phyloP scores from a whole-genome alignment of 2,797 vertebrate species.

The Coendou prehensilis region DNA sequence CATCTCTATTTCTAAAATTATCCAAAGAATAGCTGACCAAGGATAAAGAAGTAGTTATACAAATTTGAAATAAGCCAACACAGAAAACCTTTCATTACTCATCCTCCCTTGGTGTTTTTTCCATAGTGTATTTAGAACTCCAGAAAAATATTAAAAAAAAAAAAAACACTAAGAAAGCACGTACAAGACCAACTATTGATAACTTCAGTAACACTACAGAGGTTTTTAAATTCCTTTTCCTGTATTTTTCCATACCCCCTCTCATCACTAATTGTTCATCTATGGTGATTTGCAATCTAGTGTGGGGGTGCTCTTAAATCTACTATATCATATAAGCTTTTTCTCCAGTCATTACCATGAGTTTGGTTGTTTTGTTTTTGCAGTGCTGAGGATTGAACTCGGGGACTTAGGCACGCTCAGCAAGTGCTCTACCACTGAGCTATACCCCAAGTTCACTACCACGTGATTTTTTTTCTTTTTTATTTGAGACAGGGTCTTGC shows the following conservation, averaged over 20 bases:
- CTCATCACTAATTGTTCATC: background rate
- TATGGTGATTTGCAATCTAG: slow-evolving; percentile 23
- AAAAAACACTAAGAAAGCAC: slow-evolving; percentile 37
- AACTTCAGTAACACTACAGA: slow-evolving; percentile 31
- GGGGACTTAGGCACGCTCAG: background rate
- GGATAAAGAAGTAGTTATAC: slow-evolving; percentile 46
- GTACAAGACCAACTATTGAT: slow-evolving; percentile 3
- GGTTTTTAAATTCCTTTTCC: slow-evolving; percentile 42
- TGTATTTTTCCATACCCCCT: background rate
- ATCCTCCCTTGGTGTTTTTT: slow-evolving; percentile 32
- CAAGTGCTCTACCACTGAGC: background rate
- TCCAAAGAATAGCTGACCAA: slow-evolving; percentile 36
- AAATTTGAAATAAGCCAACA: slow-evolving; percentile 52
- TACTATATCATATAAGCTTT: slow-evolving; percentile 2
- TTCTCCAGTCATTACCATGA: background rate
- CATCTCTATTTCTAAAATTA: slow-evolving; percentile 58
- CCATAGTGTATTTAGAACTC: background rate
- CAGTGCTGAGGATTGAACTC: background rate
- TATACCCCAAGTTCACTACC: background rate
- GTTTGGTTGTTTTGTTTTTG: background rate
- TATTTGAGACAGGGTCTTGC: background rate
- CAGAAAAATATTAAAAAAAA: slow-evolving; percentile 57
- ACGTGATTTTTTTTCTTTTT: background rate
- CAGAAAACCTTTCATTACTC: slow-evolving; percentile 57
- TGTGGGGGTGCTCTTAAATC: background rate